Percentiles rank a stretch among this genome's conserved stretches.
Conservation (phyloP, 2,888 invertebrate genomes). For the Listrodromus nycthemerus region DNA sequence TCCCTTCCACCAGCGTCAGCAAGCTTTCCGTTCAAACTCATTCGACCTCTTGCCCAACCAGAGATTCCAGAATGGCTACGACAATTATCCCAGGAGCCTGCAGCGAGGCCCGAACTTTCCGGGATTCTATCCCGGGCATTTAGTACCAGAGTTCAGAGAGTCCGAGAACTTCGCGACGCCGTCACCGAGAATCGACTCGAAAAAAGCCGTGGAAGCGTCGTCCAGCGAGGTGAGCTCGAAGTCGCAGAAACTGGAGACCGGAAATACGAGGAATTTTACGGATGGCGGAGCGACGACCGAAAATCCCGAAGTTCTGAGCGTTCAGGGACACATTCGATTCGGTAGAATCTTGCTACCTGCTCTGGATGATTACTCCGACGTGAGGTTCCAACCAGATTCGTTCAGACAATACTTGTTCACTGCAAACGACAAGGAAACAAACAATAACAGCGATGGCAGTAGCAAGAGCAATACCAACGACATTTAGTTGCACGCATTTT, state of each 20-base stretch:
- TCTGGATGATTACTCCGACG: slow-evolving; percentile 69
- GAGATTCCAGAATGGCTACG: slow-evolving; percentile 63
- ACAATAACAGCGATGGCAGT: slow-evolving; percentile 26
- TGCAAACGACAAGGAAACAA: slow-evolving; percentile 41
- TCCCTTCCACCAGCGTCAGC: slow-evolving; percentile 58
- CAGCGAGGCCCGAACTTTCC: slow-evolving; percentile 65
- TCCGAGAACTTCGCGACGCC: slow-evolving; percentile 28
- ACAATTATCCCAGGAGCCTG: slow-evolving; percentile 60
- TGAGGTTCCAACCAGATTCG: slow-evolving; percentile 66
- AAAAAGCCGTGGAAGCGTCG: slow-evolving; percentile 38
- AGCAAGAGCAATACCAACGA: slow-evolving; percentile 5
- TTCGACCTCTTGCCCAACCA: slow-evolving; percentile 63
- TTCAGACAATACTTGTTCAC: slow-evolving; percentile 64
- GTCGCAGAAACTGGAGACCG: slow-evolving; percentile 41
- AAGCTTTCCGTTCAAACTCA: slow-evolving; percentile 59
- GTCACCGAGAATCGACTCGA: slow-evolving; percentile 25
- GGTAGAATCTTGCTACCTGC: slow-evolving; percentile 67
- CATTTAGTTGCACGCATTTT: neutral
- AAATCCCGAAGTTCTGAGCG: slow-evolving; percentile 55
- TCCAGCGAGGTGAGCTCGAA: slow-evolving; percentile 46
- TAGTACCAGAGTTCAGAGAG: slow-evolving; percentile 10
- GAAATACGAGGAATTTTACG: slow-evolving; percentile 41
- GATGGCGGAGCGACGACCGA: slow-evolving; percentile 4
- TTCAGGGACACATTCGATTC: slow-evolving; percentile 58
- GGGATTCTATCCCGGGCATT: slow-evolving; percentile 46